These are phyloP conservation scores for Agonopterix heracliana DNA, from an alignment of 2,888 invertebrate species.

Conservation along the genomic window DNA sequence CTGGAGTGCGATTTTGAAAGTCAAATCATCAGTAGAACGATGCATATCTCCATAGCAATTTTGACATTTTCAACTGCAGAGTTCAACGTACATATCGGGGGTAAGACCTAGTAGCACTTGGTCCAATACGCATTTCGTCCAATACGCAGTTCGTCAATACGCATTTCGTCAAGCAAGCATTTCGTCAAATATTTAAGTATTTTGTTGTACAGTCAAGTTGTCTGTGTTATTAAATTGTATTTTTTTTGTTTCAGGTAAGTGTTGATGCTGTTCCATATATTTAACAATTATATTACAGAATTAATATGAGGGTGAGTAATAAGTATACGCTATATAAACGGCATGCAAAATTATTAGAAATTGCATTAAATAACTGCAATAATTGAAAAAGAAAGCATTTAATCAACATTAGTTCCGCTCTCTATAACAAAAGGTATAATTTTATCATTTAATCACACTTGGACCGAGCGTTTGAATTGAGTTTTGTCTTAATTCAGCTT, in stretches of 20 bases:
- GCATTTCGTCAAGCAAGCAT: too few relatives aligned
- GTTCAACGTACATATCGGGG: too few relatives aligned
- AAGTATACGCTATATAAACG: not conserved
- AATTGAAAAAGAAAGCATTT: slow-evolving; percentile 9
- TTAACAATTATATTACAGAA: not conserved
- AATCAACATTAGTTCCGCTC: slow-evolving; percentile 13
- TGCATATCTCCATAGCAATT: too few relatives aligned
- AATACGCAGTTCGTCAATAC: too few relatives aligned
- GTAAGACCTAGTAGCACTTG: too few relatives aligned
- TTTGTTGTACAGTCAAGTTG: too few relatives aligned
- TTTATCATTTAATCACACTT: slow-evolving; percentile 2
- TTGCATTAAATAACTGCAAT: not conserved
- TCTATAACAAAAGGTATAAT: slow-evolving; percentile 10
- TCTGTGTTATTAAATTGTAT: not conserved
- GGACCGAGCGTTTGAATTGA: slow-evolving; percentile 17
- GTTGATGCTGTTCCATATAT: not conserved
- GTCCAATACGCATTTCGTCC: too few relatives aligned
- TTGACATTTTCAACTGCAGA: too few relatives aligned
- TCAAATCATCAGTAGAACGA: too few relatives aligned
- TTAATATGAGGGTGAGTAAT: not conserved
- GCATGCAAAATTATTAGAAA: not conserved
- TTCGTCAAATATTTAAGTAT: too few relatives aligned
- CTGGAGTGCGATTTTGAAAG: too few relatives aligned
- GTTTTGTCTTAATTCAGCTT: slow-evolving; percentile 21
- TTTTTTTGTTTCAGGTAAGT: slow-evolving; percentile 23